Evolutionary conservation across 2,113 vertebrate genomes (phyloP).

Genomic region (Prionailurus viverrinus): DNA sequence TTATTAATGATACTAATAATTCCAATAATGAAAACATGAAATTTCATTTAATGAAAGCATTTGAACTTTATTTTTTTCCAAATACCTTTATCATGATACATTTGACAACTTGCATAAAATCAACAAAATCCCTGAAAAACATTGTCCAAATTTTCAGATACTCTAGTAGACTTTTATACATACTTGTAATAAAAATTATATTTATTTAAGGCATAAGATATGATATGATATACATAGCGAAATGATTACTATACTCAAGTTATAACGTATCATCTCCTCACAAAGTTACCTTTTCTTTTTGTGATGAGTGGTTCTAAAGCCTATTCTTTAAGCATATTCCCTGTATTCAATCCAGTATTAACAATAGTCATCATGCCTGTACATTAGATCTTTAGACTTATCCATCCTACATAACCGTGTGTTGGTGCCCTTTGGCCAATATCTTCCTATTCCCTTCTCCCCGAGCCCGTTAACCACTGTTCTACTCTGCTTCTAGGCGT

Average conservation of each 20-base stretch:
- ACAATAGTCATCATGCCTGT: background rate
- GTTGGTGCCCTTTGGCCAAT: background rate
- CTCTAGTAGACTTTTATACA: background rate
- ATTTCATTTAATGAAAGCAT: background rate
- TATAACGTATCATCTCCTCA: background rate
- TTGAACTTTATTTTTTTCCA: background rate
- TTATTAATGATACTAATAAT: slow-evolving; percentile 57
- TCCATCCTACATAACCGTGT: background rate
- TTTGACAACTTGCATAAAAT: background rate
- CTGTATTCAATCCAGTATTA: background rate
- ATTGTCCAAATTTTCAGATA: background rate
- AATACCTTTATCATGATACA: background rate
- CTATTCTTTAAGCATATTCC: background rate
- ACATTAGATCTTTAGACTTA: background rate
- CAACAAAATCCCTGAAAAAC: background rate
- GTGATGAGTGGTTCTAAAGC: background rate
- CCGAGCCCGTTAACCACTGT: background rate
- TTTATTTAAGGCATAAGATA: background rate
- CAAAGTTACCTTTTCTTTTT: background rate
- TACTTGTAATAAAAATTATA: background rate
- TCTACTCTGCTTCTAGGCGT: background rate
- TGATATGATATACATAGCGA: background rate
- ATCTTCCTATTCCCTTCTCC: too few relatives aligned
- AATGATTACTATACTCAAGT: background rate
- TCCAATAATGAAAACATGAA: background rate